Evolutionary conservation across 2,113 vertebrate genomes (phyloP).

Genomic region (Panthera uncia): DNA sequence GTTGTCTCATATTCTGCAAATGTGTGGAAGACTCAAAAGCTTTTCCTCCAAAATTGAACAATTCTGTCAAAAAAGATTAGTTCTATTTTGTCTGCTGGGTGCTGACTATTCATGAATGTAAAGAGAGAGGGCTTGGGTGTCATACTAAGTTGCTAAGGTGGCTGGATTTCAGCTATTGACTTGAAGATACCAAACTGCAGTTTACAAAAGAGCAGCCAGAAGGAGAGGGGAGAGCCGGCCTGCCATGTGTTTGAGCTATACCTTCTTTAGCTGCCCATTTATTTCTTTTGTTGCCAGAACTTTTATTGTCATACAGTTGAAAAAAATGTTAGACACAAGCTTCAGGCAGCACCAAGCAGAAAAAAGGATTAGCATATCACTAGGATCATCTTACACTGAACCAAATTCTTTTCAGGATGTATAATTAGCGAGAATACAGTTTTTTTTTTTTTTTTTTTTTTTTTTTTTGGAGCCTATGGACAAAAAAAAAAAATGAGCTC

Average conservation of each 20-base stretch:
- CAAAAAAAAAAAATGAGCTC: slow-evolving; percentile 82
- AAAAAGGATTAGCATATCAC: slow-evolving; percentile 92
- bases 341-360: slow-evolving; percentile 90
- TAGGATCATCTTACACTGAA: slow-evolving; percentile 92
- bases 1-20: slow-evolving; percentile 86
- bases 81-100: slow-evolving; percentile 92
- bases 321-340: slow-evolving; percentile 89
- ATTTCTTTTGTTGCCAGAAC: slow-evolving; percentile 91
- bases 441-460: slow-evolving; percentile 54
- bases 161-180: slow-evolving; percentile 89
- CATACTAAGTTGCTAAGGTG: slow-evolving; percentile 91
- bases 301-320: slow-evolving; percentile 93
- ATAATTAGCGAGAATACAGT: slow-evolving; percentile 89
- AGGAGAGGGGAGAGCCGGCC: slow-evolving; percentile 85
- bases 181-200: slow-evolving; percentile 86
- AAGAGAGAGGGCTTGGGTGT: slow-evolving; percentile 90
- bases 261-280: slow-evolving; percentile 90
- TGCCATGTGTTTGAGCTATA: slow-evolving; percentile 89
- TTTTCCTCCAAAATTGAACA: slow-evolving; percentile 90
- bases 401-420: slow-evolving; percentile 91
- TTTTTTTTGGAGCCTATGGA: slow-evolving; percentile 74
- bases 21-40: slow-evolving; percentile 87
- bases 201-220: slow-evolving; percentile 90
- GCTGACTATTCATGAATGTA: slow-evolving; percentile 93
- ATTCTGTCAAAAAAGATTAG: slow-evolving; percentile 95